Evolutionary conservation across 2,888 invertebrate species (phyloP).

Genomic region (Mongoloraphidia duomilia): DNA sequence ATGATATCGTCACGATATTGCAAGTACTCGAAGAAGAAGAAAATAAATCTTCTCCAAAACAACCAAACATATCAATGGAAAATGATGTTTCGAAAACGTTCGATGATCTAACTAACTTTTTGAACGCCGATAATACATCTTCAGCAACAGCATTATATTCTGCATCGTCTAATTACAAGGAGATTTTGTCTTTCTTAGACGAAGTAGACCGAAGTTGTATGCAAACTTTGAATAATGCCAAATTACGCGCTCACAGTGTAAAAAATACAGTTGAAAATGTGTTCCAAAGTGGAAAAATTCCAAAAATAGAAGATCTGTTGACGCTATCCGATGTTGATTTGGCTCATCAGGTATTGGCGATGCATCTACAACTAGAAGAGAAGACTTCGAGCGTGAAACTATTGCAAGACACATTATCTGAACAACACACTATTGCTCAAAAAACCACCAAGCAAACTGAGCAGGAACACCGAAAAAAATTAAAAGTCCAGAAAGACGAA

Average conservation of each 20-base stretch:
- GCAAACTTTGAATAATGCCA: slow-evolving; percentile 22
- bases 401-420: slow-evolving; percentile 42
- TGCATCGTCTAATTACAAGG: slow-evolving; percentile 30
- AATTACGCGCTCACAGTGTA: slow-evolving; percentile 20
- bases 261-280: slow-evolving; percentile 20
- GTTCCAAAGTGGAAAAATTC: slow-evolving; percentile 24
- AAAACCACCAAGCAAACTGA: slow-evolving; percentile 28
- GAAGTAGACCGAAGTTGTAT: slow-evolving; percentile 38
- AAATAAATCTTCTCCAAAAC: slow-evolving; percentile 11
- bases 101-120: neutral
- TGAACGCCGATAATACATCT: neutral
- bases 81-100: neutral
- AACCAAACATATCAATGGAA: slow-evolving; percentile 12
- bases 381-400: slow-evolving; percentile 41
- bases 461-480: slow-evolving; percentile 29
- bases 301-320: slow-evolving; percentile 36
- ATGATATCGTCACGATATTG: slow-evolving; percentile 32
- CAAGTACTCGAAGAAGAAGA: slow-evolving; percentile 32
- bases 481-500: slow-evolving; percentile 49
- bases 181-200: slow-evolving; percentile 49
- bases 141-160: neutral
- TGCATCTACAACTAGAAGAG: slow-evolving; percentile 44
- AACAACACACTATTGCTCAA: slow-evolving; percentile 35
- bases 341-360: slow-evolving; percentile 43
- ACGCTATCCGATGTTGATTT: slow-evolving; percentile 42